Evolutionary conservation across 2,797 vertebrate species (phyloP).

Genomic region (Urophycis tenuis): DNA sequence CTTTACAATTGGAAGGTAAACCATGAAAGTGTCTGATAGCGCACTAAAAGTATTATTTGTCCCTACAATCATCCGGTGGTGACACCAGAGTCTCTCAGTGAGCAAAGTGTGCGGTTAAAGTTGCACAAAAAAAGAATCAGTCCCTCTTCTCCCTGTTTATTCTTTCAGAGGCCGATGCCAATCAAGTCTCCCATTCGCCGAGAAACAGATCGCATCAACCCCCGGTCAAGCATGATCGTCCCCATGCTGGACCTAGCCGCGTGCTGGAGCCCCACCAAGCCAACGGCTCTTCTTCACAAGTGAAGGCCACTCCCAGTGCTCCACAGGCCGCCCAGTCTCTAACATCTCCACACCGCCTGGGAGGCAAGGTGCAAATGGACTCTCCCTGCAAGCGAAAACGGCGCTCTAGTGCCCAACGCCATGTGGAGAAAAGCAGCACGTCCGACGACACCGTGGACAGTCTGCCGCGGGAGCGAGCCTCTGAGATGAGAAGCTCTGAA

Average conservation of each 20-base stretch:
- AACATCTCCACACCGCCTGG: constrained; percentile 6
- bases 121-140: not conserved
- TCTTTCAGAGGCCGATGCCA: constrained; percentile 45
- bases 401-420: constrained; percentile 29
- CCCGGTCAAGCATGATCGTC: not conserved
- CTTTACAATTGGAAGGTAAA: constrained; percentile 49
- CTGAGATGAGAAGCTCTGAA: constrained; percentile 18
- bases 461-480: constrained; percentile 3
- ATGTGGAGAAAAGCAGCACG: constrained; percentile 14
- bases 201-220: constrained; percentile 10
- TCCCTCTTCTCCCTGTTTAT: constrained; percentile 1
- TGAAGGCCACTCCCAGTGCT: constrained; percentile 5
- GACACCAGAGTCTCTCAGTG: not conserved
- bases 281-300: constrained; percentile 2
- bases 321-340: constrained; percentile 17
- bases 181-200: constrained; percentile 18
- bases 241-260: constrained; percentile 2
- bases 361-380: constrained; percentile 10
- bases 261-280: constrained; percentile 10
- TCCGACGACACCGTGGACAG: not conserved
- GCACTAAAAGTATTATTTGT: not conserved
- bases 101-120: not conserved
- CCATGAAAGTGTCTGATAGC: not conserved
- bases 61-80: not conserved
- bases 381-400: constrained; percentile 24